phyloP scores from a whole-genome alignment of 2,888 invertebrate genomes.

The Schizotus pectinicornis region DNA sequence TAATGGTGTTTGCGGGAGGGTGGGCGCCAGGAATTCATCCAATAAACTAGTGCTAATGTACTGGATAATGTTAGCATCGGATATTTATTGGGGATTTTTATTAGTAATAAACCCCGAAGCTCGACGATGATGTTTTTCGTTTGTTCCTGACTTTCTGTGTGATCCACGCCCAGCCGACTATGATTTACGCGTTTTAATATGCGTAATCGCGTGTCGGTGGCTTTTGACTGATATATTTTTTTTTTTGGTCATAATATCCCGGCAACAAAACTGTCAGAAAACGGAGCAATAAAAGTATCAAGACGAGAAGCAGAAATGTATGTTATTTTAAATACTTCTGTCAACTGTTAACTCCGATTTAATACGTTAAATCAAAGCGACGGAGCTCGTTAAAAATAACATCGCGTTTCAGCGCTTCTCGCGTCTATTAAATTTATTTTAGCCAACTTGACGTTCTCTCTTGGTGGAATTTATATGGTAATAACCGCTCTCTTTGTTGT shows the following conservation, averaged over 20 bases:
- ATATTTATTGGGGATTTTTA: constrained; percentile 34
- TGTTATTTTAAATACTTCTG: constrained; percentile 55
- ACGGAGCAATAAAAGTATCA: constrained; percentile 29
- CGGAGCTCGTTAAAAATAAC: constrained; percentile 48
- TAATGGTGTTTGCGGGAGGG: constrained; percentile 46
- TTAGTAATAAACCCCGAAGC: constrained; percentile 36
- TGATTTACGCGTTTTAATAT: constrained; percentile 44
- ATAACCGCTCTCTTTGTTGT: too few relatives aligned
- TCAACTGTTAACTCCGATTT: constrained; percentile 52
- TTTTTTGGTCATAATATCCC: constrained; percentile 29
- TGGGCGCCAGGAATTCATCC: constrained; percentile 36
- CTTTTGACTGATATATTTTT: constrained; percentile 33
- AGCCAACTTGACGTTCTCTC: constrained; percentile 25
- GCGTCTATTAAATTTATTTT: constrained; percentile 43
- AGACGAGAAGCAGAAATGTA: constrained; percentile 53
- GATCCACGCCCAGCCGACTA: constrained; percentile 23
- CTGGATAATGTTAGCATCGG: constrained; percentile 27
- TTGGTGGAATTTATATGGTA: too few relatives aligned
- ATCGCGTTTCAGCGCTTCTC: constrained; percentile 43
- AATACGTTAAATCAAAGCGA: constrained; percentile 52
- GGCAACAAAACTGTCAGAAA: constrained; percentile 32
- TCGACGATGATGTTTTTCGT: constrained; percentile 38
- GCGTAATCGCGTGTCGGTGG: constrained; percentile 38
- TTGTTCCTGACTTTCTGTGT: constrained; percentile 16
- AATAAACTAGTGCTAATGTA: constrained; percentile 38